phyloP scores from a whole-genome alignment of 2,888 invertebrate genomes.

The Carabus problematicus region DNA sequence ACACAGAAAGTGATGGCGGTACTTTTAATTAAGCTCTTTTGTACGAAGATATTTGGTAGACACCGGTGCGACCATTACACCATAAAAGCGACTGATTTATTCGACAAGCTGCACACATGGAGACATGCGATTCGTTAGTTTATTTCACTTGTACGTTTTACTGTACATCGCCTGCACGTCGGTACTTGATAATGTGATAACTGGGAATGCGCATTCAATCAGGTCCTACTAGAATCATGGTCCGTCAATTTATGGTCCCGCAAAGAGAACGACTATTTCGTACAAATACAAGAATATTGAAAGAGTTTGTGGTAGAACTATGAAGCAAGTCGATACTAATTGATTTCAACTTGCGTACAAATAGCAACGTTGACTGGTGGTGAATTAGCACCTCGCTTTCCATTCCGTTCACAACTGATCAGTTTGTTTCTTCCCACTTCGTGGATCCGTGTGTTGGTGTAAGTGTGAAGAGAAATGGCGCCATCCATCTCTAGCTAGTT shows the following conservation, averaged over 20 bases:
- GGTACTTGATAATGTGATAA: background rate
- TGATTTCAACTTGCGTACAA: no score
- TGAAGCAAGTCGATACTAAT: no score
- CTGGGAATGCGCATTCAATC: no score
- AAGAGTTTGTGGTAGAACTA: no score
- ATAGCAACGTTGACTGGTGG: no score
- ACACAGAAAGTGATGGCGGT: conserved; percentile 20
- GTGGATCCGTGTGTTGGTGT: conserved; percentile 46
- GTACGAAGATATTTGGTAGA: conserved; percentile 22
- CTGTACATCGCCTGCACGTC: background rate
- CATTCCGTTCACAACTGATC: no score
- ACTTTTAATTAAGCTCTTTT: conserved; percentile 36
- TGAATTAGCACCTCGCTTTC: no score
- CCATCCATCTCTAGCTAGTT: conserved; percentile 55
- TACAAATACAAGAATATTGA: no score
- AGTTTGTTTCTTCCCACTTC: background rate
- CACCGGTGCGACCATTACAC: conserved; percentile 32
- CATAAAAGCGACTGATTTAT: conserved; percentile 37
- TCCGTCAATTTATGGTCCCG: no score
- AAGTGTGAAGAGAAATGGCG: conserved; percentile 48
- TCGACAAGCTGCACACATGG: conserved; percentile 17
- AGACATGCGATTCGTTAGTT: conserved; percentile 26
- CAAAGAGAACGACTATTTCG: no score
- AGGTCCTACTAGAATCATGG: no score
- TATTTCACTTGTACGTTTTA: background rate